Conservation (phyloP, 1,140 invertebrate species). For the Acromyrmex echinatior region DNA sequence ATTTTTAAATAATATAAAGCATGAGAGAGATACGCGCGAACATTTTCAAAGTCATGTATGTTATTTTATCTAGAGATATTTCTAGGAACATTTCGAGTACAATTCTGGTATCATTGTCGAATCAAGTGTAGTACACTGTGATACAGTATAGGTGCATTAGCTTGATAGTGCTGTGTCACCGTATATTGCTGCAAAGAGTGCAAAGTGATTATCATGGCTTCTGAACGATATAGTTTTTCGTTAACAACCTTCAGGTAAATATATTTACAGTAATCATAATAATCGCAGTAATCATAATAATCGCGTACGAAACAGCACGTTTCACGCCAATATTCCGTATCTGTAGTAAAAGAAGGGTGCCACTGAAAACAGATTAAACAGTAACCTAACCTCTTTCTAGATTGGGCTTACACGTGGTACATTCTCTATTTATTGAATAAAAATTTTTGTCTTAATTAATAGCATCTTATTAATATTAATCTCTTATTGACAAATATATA, state of each 20-base stretch:
- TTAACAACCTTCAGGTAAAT: constrained; percentile 98
- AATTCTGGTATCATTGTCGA: background rate
- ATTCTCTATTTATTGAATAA: background rate
- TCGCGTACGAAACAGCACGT: background rate
- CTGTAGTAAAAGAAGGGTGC: background rate
- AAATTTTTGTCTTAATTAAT: background rate
- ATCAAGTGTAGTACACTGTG: too few relatives aligned
- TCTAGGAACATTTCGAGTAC: background rate
- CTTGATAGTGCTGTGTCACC: background rate
- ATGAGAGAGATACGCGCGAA: too few relatives aligned
- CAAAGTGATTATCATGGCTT: constrained; percentile 92
- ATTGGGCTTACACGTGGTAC: background rate
- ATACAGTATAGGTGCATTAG: background rate
- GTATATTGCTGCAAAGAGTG: constrained; percentile 79
- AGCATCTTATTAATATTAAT: background rate
- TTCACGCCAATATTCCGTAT: background rate
- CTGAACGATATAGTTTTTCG: constrained; percentile 99
- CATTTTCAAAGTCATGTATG: too few relatives aligned
- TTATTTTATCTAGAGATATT: background rate
- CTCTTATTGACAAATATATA: background rate
- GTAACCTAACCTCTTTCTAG: constrained; percentile 49
- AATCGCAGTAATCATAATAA: background rate
- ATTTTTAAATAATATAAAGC: background rate
- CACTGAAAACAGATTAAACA: background rate
- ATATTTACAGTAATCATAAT: constrained; percentile 25